These are phyloP conservation scores for Ectropis grisescens DNA, from an alignment of 1,140 invertebrate genomes.

Conservation along the genomic window DNA sequence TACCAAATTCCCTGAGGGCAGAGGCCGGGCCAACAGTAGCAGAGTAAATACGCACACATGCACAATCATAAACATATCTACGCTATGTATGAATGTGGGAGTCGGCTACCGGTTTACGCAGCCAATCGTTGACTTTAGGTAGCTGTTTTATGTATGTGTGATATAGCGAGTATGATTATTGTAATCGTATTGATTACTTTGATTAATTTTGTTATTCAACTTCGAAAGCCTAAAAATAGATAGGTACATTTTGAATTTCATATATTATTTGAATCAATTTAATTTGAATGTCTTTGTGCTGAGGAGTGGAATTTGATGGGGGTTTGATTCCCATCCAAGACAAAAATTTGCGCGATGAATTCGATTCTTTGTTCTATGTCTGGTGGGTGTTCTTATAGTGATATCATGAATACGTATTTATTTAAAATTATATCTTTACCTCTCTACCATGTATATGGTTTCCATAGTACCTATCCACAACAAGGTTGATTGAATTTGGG, in stretches of 20 bases:
- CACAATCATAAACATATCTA: slow-evolving; percentile 12
- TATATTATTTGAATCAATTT: background rate
- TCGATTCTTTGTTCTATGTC: too few relatives aligned
- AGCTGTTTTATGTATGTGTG: slow-evolving; percentile 2
- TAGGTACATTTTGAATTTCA: background rate
- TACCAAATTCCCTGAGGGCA: slow-evolving; percentile 3
- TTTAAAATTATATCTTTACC: too few relatives aligned
- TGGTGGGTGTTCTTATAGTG: too few relatives aligned
- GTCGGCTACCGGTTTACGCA: slow-evolving; percentile 64
- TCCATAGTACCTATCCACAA: too few relatives aligned
- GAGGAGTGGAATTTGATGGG: too few relatives aligned
- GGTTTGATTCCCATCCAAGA: too few relatives aligned
- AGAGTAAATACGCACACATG: slow-evolving; percentile 13
- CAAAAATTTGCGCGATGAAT: too few relatives aligned
- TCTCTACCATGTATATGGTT: too few relatives aligned
- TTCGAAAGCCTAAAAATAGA: background rate
- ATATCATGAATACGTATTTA: too few relatives aligned
- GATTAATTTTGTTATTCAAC: background rate
- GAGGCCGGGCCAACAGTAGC: slow-evolving; percentile 29
- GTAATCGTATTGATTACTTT: too few relatives aligned
- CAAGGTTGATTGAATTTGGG: too few relatives aligned
- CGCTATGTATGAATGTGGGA: slow-evolving; percentile 19
- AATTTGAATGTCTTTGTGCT: too few relatives aligned
- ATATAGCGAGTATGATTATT: background rate
- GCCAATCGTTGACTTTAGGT: slow-evolving; percentile 49